Conservation (phyloP, 2,113 vertebrate genomes). For the Lampris incognitus region DNA sequence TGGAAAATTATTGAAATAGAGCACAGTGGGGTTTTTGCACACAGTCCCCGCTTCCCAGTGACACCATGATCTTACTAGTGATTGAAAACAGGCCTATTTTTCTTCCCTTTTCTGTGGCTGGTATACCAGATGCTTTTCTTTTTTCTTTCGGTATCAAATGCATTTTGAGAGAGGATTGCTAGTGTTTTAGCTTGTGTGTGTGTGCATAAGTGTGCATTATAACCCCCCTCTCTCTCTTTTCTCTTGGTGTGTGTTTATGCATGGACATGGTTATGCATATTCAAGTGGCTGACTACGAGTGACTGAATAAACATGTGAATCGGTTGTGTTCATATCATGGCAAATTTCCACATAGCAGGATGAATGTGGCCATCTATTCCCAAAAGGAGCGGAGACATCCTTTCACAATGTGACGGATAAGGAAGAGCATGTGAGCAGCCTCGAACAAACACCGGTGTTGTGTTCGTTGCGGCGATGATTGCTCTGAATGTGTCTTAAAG, state of each 20-base stretch:
- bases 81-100: constrained; percentile 43
- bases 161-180: constrained; percentile 21
- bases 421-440: not conserved
- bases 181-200: constrained; percentile 19
- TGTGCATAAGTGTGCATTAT: not conserved
- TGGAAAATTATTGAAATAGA: constrained; percentile 70
- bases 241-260: not conserved
- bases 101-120: constrained; percentile 27
- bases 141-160: constrained; percentile 33
- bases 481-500: too few relatives aligned
- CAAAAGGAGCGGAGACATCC: not conserved
- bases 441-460: not conserved
- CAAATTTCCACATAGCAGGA: not conserved
- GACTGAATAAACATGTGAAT: constrained; percentile 1
- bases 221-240: too few relatives aligned
- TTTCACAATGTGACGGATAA: not conserved
- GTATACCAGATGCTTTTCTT: constrained; percentile 51
- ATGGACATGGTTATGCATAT: constrained; percentile 23
- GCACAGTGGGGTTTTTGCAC: constrained; percentile 54
- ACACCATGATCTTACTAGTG: constrained; percentile 51
- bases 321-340: not conserved
- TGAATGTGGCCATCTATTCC: too few relatives aligned
- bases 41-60: constrained; percentile 45
- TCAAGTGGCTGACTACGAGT: not conserved
- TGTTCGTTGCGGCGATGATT: too few relatives aligned